phyloP scores from a whole-genome alignment of 1,140 invertebrate genomes.

The Phocides pigmalion region DNA sequence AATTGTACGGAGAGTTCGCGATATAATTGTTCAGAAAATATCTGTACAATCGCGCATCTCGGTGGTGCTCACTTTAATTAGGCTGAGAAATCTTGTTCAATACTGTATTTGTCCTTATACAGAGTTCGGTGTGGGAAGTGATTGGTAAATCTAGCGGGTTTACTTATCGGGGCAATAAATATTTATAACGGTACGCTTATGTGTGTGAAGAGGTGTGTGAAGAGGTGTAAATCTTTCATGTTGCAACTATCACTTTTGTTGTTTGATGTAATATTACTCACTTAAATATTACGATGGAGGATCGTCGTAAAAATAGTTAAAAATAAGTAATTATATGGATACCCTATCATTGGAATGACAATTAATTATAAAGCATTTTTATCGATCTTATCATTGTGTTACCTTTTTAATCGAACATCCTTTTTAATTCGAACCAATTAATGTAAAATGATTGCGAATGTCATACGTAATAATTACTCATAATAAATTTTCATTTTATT shows the following conservation, averaged over 20 bases:
- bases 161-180: conserved; percentile 4
- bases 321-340: no score
- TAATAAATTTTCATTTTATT: no score
- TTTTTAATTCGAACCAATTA: no score
- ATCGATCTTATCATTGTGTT: no score
- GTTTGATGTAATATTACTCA: background rate
- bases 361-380: no score
- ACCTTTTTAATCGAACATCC: no score
- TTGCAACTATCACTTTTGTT: conserved; percentile 1
- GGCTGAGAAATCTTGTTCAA: background rate
- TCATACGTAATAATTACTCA: no score
- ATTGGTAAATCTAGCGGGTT: conserved; percentile 14
- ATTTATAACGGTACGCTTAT: conserved; percentile 2
- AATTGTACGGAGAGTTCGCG: background rate
- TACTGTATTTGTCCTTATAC: conserved; percentile 1
- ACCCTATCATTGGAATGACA: no score
- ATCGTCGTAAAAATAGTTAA: no score
- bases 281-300: no score
- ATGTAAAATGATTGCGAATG: no score
- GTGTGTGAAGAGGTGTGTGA: conserved; percentile 3
- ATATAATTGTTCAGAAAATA: conserved; percentile 7
- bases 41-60: background rate
- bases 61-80: background rate
- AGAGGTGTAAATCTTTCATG: background rate
- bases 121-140: conserved; percentile 3